phyloP scores from a whole-genome alignment of 2,113 vertebrate species.

The Daphoenositta chrysoptera region DNA sequence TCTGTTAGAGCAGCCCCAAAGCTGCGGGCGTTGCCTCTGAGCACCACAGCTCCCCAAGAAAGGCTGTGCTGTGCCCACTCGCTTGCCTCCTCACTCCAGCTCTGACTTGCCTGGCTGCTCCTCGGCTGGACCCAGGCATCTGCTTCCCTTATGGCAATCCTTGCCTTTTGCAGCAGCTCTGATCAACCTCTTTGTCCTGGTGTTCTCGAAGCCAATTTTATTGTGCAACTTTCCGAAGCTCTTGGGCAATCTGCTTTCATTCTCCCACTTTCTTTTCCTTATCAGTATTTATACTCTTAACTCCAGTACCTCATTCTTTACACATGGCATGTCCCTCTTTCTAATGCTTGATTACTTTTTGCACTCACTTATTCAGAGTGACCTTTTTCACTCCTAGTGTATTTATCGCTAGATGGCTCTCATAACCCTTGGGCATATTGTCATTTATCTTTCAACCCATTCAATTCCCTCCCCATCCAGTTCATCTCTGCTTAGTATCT shows the following conservation, averaged over 20 bases:
- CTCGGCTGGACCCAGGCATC: neutral
- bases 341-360: slow-evolving; percentile 68
- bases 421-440: slow-evolving; percentile 59
- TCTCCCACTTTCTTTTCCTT: neutral
- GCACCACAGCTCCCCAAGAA: neutral
- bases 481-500: slow-evolving; percentile 19
- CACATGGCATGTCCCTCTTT: slow-evolving; percentile 41
- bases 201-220: slow-evolving; percentile 23
- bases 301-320: slow-evolving; percentile 37
- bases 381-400: slow-evolving; percentile 43
- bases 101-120: neutral
- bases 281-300: slow-evolving; percentile 43
- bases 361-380: slow-evolving; percentile 46
- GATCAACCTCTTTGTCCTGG: neutral
- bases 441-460: slow-evolving; percentile 62
- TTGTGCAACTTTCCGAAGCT: slow-evolving; percentile 9
- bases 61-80: neutral
- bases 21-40: neutral
- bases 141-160: neutral
- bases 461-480: slow-evolving; percentile 18
- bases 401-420: slow-evolving; percentile 57
- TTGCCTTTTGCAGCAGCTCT: neutral
- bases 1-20: neutral
- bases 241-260: slow-evolving; percentile 39
- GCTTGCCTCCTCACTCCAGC: accelerated